Conservation (phyloP, 1,140 invertebrate species). For the Diploscapter pachys region DNA sequence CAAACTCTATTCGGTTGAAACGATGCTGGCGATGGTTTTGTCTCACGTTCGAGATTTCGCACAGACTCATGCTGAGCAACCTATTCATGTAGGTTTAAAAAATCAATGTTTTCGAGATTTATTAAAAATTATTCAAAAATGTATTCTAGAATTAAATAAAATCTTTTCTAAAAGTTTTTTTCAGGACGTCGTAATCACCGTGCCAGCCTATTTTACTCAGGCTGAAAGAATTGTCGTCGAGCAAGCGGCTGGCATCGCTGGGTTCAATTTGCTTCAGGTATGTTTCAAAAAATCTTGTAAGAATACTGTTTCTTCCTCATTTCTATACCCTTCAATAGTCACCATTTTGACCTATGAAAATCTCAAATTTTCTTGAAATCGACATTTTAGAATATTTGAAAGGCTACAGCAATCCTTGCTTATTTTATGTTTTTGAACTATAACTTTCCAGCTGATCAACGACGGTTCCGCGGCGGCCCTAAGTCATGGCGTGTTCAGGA, state of each 20-base stretch:
- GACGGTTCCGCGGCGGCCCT: slow-evolving; percentile 72
- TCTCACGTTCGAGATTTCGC: slow-evolving; percentile 50
- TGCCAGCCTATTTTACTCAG: slow-evolving; percentile 93
- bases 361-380: too few relatives aligned
- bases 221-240: slow-evolving; percentile 80
- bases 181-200: slow-evolving; percentile 83
- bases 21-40: slow-evolving; percentile 55
- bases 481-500: slow-evolving; percentile 94
- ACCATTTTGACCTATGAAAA: too few relatives aligned
- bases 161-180: slow-evolving; percentile 63
- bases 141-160: not conserved
- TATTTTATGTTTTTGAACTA: not conserved
- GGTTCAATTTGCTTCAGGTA: slow-evolving; percentile 74
- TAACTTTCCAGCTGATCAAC: slow-evolving; percentile 60
- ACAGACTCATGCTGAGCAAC: slow-evolving; percentile 49
- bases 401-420: too few relatives aligned
- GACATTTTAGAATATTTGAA: too few relatives aligned
- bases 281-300: not conserved
- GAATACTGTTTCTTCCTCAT: too few relatives aligned
- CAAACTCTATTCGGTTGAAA: slow-evolving; percentile 45
- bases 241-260: slow-evolving; percentile 81
- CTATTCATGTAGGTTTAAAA: not conserved
- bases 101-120: not conserved
- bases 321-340: too few relatives aligned
- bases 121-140: not conserved